Percentiles rank a stretch among this genome's conserved stretches.
Evolutionary conservation across 2,797 vertebrate genomes (phyloP).

Genomic region (Sebastes trivittatus): DNA sequence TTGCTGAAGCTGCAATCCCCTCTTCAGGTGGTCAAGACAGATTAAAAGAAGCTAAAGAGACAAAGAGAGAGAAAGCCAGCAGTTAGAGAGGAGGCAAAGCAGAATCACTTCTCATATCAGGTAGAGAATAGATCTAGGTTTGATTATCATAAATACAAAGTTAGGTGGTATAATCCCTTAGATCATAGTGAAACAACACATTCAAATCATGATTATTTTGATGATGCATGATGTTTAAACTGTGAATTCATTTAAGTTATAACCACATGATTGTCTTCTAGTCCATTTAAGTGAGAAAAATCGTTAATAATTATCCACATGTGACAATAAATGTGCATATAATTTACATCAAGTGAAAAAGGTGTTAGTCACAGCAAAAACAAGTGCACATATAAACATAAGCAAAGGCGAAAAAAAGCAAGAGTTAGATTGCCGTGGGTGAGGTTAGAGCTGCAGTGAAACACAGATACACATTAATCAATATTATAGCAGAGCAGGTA

Average conservation of each 20-base stretch:
- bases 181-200: conserved; percentile 9
- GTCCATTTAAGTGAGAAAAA: neutral
- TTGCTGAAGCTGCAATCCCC: conserved; percentile 93
- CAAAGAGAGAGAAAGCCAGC: conserved; percentile 83
- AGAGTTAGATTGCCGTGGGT: conserved; percentile 34
- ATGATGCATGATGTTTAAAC: neutral
- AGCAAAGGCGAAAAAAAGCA: conserved; percentile 20
- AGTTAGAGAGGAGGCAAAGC: conserved; percentile 85
- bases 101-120: conserved; percentile 22
- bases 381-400: conserved; percentile 32
- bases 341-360: conserved; percentile 38
- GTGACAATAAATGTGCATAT: conserved; percentile 1
- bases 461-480: conserved; percentile 56
- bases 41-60: conserved; percentile 93
- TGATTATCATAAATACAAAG: conserved; percentile 17
- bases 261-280: neutral
- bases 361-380: conserved; percentile 60
- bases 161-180: neutral
- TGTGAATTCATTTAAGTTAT: neutral
- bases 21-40: conserved; percentile 94
- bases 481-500: conserved; percentile 60
- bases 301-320: neutral
- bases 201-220: neutral
- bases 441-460: conserved; percentile 60
- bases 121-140: conserved; percentile 10